These are phyloP conservation scores for Melanitta fusca DNA, from an alignment of 2,797 vertebrate species.

Conservation along the genomic window DNA sequence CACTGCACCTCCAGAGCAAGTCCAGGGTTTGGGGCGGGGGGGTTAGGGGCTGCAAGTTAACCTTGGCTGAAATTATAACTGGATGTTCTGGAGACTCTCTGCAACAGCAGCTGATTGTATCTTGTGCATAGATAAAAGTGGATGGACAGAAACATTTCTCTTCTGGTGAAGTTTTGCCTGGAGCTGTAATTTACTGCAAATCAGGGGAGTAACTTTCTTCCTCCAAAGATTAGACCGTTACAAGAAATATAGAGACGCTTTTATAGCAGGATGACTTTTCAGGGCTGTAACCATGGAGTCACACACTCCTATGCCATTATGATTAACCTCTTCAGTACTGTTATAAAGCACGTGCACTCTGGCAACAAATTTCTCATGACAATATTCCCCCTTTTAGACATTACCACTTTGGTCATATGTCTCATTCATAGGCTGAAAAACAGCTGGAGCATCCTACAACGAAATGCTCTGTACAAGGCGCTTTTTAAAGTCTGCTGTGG, in stretches of 20 bases:
- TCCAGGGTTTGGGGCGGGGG: neutral
- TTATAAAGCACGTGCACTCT: neutral
- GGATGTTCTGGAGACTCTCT: slow-evolving; percentile 29
- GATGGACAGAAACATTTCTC: slow-evolving; percentile 8
- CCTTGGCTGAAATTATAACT: slow-evolving; percentile 50
- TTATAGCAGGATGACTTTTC: slow-evolving; percentile 4
- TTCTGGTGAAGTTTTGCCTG: slow-evolving; percentile 13
- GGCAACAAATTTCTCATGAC: neutral
- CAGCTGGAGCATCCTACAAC: neutral
- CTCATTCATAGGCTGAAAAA: neutral
- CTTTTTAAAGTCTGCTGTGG: neutral
- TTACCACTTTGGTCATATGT: neutral
- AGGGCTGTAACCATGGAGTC: slow-evolving; percentile 1
- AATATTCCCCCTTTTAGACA: neutral
- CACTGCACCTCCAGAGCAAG: neutral
- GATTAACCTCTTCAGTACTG: slow-evolving; percentile 11
- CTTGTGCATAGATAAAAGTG: slow-evolving; percentile 34
- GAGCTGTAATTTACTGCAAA: slow-evolving; percentile 49
- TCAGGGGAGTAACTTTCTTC: neutral
- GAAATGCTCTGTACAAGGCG: neutral
- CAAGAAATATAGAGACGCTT: slow-evolving; percentile 10
- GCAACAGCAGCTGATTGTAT: slow-evolving; percentile 31
- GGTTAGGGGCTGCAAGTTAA: neutral
- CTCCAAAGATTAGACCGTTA: neutral
- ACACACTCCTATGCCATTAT: fast-evolving